Percentiles rank a stretch among this genome's conserved stretches.
Evolutionary conservation across 2,888 invertebrate species (phyloP).

Genomic region (Byasa hedistus): DNA sequence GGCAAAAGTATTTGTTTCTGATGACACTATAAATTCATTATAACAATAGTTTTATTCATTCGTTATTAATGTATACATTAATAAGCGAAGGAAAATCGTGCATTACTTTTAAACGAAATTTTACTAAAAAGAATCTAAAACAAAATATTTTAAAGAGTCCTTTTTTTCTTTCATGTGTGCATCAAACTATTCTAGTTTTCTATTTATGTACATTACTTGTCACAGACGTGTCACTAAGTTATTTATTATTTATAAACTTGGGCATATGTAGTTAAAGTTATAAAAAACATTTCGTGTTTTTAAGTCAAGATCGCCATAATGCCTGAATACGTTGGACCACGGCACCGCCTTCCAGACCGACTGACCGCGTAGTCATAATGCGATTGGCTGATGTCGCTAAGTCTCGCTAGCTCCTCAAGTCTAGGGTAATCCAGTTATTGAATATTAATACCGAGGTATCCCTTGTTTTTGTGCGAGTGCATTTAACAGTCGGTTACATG

Average conservation of each 20-base stretch:
- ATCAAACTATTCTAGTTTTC: background rate
- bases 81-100: no score
- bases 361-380: conserved; percentile 33
- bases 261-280: conserved; percentile 3
- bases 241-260: background rate
- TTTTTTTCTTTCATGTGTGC: no score
- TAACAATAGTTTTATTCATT: no score
- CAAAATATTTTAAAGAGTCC: no score
- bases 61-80: background rate
- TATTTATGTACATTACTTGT: background rate
- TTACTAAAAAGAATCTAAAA: no score
- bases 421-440: conserved; percentile 28
- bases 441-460: conserved; percentile 21
- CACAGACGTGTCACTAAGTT: background rate
- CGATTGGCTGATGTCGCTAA: conserved; percentile 35
- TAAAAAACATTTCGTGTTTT: conserved; percentile 9
- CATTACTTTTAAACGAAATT: no score
- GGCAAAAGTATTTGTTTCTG: background rate
- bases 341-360: conserved; percentile 34
- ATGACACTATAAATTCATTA: no score
- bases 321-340: conserved; percentile 28
- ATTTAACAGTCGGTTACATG: conserved; percentile 11
- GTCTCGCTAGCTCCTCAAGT: conserved; percentile 15
- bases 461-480: conserved; percentile 13
- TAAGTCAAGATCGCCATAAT: conserved; percentile 8